phyloP scores from a whole-genome alignment of 2,797 vertebrate genomes.

The Anguilla anguilla region DNA sequence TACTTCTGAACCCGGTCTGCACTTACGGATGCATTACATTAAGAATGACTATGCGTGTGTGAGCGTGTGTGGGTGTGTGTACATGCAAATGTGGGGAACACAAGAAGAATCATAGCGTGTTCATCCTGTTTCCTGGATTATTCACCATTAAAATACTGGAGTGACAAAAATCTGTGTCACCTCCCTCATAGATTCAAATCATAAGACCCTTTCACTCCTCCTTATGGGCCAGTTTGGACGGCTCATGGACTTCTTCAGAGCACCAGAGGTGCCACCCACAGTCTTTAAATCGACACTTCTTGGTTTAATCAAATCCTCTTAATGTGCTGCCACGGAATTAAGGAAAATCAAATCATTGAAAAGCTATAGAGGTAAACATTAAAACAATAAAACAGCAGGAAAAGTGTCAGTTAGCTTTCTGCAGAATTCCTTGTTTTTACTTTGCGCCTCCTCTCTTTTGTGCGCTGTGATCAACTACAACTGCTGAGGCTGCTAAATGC shows the following conservation, averaged over 20 bases:
- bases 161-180: not conserved
- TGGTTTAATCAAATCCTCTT: slow-evolving; percentile 7
- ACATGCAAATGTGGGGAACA: not conserved
- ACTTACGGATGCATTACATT: not conserved
- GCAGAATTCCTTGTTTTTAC: not conserved
- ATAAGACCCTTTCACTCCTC: not conserved
- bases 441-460: not conserved
- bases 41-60: not conserved
- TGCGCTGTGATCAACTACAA: not conserved
- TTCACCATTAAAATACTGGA: too few species aligned
- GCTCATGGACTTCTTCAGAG: not conserved
- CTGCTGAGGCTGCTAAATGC: not conserved
- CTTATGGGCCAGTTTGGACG: not conserved
- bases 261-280: not conserved
- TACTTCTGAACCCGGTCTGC: not conserved
- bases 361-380: not conserved
- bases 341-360: not conserved
- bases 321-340: not conserved
- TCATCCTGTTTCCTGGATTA: not conserved
- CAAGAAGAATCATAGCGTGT: not conserved
- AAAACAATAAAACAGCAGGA: not conserved
- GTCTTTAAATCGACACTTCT: not conserved
- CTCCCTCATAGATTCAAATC: not conserved
- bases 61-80: not conserved
- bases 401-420: not conserved